Evolutionary conservation across 2,888 invertebrate genomes (phyloP).

Genomic region (Limnephilus lunatus): DNA sequence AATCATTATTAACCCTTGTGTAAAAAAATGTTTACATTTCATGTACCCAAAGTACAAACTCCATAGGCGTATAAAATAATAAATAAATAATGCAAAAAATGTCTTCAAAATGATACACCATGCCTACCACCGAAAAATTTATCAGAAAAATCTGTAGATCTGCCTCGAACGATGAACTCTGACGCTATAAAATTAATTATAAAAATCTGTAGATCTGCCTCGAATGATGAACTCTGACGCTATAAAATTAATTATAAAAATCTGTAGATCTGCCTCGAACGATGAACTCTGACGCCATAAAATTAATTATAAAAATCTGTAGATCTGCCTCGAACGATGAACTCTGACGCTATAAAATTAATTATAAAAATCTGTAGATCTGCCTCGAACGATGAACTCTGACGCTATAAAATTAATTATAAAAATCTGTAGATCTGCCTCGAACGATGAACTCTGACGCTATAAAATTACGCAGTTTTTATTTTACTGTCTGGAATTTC

Average conservation of each 20-base stretch:
- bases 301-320: no score
- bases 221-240: neutral
- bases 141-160: neutral
- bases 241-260: neutral
- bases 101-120: neutral
- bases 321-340: neutral
- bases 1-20: no score
- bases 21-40: no score
- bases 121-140: neutral
- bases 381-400: neutral
- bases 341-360: neutral
- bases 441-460: neutral
- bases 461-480: neutral
- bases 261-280: neutral
- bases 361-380: neutral
- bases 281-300: neutral
- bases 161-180: neutral
- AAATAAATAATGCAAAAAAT: neutral
- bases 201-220: neutral
- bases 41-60: no score
- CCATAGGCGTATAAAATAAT: no score
- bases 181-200: neutral
- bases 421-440: neutral
- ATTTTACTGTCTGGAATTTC: neutral
- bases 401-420: neutral